Percentiles rank a stretch among this genome's conserved stretches.
Evolutionary conservation across 2,888 invertebrate genomes (phyloP).

Genomic region (Cataglyphis albicans): DNA sequence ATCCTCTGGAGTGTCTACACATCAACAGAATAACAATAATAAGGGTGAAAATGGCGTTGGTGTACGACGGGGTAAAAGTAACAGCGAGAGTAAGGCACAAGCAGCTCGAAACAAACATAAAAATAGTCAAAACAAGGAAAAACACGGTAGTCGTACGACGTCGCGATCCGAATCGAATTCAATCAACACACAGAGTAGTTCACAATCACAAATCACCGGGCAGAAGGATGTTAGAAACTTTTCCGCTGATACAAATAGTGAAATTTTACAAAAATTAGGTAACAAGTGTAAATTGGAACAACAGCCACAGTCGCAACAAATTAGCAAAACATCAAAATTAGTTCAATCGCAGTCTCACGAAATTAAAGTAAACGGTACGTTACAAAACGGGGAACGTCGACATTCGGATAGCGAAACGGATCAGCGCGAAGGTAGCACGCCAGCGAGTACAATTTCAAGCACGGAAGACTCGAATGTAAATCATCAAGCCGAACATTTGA

Average conservation of each 20-base stretch:
- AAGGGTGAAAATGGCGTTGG: constrained; percentile 84
- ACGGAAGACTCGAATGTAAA: constrained; percentile 82
- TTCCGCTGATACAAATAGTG: constrained; percentile 75
- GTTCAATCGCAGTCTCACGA: constrained; percentile 77
- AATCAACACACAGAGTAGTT: constrained; percentile 74
- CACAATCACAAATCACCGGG: constrained; percentile 77
- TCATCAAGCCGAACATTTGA: constrained; percentile 78
- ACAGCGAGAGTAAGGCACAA: constrained; percentile 86
- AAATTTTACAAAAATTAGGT: constrained; percentile 78
- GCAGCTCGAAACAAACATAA: constrained; percentile 87
- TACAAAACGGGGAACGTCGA: constrained; percentile 80
- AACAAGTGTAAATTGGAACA: constrained; percentile 76
- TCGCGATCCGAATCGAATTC: constrained; percentile 85
- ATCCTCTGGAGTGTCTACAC: constrained; percentile 69
- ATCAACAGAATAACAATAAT: constrained; percentile 85
- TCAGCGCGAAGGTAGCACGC: constrained; percentile 84
- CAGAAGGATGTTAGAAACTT: constrained; percentile 80
- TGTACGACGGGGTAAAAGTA: constrained; percentile 84
- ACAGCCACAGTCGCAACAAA: constrained; percentile 67
- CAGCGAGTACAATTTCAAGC: constrained; percentile 84
- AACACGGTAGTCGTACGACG: constrained; percentile 82
- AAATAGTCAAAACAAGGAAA: constrained; percentile 86
- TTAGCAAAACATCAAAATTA: constrained; percentile 74
- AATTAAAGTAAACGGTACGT: constrained; percentile 77
- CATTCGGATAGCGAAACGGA: constrained; percentile 83